Evolutionary conservation across 2,797 vertebrate species (phyloP), one percentile per base, ranked within the genome.

Genomic region (Hoplostethus atlanticus): DNA sequence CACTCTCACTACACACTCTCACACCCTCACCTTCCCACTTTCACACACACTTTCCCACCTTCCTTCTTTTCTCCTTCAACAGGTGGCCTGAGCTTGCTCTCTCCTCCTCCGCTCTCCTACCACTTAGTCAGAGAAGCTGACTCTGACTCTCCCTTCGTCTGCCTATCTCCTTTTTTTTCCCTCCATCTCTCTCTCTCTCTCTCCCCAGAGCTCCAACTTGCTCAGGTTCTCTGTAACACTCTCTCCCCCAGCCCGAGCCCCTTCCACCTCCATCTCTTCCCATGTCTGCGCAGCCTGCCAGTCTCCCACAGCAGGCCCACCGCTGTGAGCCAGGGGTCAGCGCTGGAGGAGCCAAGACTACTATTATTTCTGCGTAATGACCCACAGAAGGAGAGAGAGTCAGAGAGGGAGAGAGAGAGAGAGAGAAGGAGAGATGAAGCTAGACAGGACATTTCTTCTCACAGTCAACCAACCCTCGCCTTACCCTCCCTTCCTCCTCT

Each of bases 331-430:
- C 80, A 87, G 81, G 73, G 89, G 85, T 87, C 90, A 88, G 69
- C 1, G 1, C 75, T 50, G 64, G 63, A 77, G 76, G 70, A 88
- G 87, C 88, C 84, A 91, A 90, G 77, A 90, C 80, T 85, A 88
- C 73, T 91, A 90, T 90, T 90, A 89, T 89, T 89, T 69, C 78
- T 85, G 83, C 34, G 78, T 86, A 89, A 92, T 90, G 83, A 87
- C 86, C 84, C 77, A 70, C 68, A 84, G 40, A 84, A 53, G 52
- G 31, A 90, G 68, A 81, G 70, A 81, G 68, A 81, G 16, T 10
- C 68, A 76, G 79, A 61, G 25, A 72, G 46, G 62, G 13, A 21
- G 67, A 67, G 36, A 25, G 25, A 30, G 44, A 50, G 42, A 55
- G 40, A 57, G 48, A 38, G 69, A 11, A 12, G 4, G 50, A 34